A percentile compares a stretch with the other conserved stretches of the same genome.
phyloP scores from a whole-genome alignment of 2,113 vertebrate genomes.

The Catharus bicknelli region DNA sequence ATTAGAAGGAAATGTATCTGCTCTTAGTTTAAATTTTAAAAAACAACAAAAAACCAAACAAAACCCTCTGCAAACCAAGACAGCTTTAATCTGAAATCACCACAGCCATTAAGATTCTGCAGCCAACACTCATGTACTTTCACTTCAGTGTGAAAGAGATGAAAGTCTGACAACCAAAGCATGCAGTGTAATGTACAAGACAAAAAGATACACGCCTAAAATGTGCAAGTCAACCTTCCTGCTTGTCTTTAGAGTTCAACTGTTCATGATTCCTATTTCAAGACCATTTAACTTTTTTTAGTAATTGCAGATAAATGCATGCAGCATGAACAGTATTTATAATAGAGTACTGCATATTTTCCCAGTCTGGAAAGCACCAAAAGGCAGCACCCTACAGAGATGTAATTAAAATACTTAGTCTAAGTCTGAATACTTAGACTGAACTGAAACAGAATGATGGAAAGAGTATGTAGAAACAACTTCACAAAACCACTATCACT shows the following conservation, averaged over 20 bases:
- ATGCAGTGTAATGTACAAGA: background rate
- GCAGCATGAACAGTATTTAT: background rate
- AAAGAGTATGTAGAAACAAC: background rate
- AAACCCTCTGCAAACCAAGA: background rate
- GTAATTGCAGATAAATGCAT: background rate
- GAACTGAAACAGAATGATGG: background rate
- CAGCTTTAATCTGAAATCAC: constrained; percentile 8
- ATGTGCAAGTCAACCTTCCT: background rate
- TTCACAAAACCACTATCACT: background rate
- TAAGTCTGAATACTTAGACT: background rate
- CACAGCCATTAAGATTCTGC: constrained; percentile 38
- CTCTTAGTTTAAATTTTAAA: background rate
- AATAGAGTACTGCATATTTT: background rate
- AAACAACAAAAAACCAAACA: background rate
- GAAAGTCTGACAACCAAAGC: constrained; percentile 1
- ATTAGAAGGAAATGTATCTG: background rate
- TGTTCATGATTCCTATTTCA: background rate
- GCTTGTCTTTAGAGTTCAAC: background rate
- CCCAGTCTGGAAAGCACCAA: background rate
- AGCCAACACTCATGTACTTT: constrained; percentile 16
- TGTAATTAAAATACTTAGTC: background rate
- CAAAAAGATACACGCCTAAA: constrained; percentile 33
- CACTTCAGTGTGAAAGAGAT: constrained; percentile 32
- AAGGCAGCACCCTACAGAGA: background rate
- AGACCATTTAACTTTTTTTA: background rate